phyloP scores from a whole-genome alignment of 2,888 invertebrate species.

The Sacculina carcini region DNA sequence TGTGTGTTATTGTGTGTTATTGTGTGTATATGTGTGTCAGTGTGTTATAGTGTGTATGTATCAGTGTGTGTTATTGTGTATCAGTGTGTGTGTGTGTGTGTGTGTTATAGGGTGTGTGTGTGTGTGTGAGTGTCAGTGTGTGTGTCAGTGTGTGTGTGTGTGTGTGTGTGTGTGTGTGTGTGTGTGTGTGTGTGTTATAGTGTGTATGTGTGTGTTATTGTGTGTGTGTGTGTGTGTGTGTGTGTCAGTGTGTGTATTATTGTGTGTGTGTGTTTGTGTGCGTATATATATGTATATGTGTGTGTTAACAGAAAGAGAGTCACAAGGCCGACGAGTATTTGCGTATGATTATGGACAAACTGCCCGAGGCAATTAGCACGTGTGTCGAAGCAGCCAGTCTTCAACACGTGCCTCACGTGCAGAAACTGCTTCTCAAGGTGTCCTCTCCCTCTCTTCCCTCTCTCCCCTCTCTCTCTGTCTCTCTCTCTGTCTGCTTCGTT shows the following conservation, averaged over 20 bases:
- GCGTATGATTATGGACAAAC: constrained; percentile 48
- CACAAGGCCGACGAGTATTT: constrained; percentile 85
- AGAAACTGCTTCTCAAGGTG: constrained; percentile 63
- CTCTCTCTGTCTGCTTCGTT: constrained; percentile 4
- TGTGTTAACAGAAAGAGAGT: constrained; percentile 40
- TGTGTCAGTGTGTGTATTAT: constrained; percentile 19
- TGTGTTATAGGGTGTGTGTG: constrained; percentile 20
- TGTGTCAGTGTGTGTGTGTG: neutral
- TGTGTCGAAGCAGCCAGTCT: constrained; percentile 80
- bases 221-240: neutral
- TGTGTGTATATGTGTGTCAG: constrained; percentile 20
- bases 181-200: neutral
- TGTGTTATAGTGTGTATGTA: neutral
- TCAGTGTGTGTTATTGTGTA: constrained; percentile 18
- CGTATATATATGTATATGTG: no score
- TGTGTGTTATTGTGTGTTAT: no score
- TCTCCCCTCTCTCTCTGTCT: no score
- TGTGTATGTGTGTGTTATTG: no score
- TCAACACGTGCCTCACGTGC: constrained; percentile 59
- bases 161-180: constrained; percentile 20
- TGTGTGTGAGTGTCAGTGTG: neutral
- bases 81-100: neutral
- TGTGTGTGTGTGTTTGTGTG: neutral
- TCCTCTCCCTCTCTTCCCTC: no score
- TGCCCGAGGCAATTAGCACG: constrained; percentile 57